These are phyloP conservation scores for Mustela lutreola DNA, from an alignment of 2,113 vertebrate species.

Conservation along the genomic window DNA sequence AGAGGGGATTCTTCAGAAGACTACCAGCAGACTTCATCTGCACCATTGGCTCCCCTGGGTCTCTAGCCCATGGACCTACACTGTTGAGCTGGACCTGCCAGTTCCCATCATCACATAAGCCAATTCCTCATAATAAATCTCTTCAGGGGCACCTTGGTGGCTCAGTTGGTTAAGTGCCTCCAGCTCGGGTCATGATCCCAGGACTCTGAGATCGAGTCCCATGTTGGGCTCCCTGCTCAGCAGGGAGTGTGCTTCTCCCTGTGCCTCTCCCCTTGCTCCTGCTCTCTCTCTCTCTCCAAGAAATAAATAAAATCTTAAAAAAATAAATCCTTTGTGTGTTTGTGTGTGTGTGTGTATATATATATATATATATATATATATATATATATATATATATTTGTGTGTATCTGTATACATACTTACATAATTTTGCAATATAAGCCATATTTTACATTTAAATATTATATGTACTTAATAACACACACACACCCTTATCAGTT, in stretches of 20 bases:
- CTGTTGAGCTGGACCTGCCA: background rate
- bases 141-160: background rate
- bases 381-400: too few species aligned
- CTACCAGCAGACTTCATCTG: background rate
- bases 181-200: background rate
- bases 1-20: background rate
- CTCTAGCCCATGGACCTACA: background rate
- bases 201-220: too few species aligned
- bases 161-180: background rate
- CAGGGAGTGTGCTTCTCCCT: too few species aligned
- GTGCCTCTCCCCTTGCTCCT: too few species aligned
- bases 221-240: too few species aligned
- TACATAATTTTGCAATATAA: background rate
- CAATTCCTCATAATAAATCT: background rate
- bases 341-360: background rate
- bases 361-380: too few species aligned
- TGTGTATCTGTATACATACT: background rate
- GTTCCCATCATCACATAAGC: background rate
- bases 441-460: background rate
- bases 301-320: too few species aligned
- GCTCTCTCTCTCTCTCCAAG: too few species aligned
- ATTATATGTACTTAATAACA: too few species aligned
- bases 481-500: too few species aligned
- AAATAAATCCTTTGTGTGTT: background rate
- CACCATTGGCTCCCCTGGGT: accelerated